phyloP scores from a whole-genome alignment of 2,113 vertebrate genomes.

The Plestiodon gilberti region DNA sequence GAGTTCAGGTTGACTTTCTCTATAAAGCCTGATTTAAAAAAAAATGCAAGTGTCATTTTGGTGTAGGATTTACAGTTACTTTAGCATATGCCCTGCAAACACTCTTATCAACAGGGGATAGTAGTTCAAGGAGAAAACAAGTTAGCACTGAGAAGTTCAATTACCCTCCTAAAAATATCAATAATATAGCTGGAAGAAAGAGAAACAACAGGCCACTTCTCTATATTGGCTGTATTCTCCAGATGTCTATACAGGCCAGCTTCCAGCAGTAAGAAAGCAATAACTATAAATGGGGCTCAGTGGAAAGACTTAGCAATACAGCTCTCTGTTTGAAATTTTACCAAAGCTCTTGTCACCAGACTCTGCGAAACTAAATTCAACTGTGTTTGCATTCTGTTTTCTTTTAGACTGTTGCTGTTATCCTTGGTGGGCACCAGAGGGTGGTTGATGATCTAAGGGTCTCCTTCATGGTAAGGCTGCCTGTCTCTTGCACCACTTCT shows the following conservation, averaged over 20 bases:
- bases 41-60: conserved; percentile 67
- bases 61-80: conserved; percentile 69
- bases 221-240: conserved; percentile 85
- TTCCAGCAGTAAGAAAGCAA: conserved; percentile 78
- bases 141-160: conserved; percentile 75
- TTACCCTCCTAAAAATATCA: conserved; percentile 78
- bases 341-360: conserved; percentile 48
- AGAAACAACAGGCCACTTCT: conserved; percentile 80
- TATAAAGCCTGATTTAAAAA: conserved; percentile 55
- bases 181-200: conserved; percentile 81
- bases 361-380: conserved; percentile 34
- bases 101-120: conserved; percentile 66
- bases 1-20: conserved; percentile 36
- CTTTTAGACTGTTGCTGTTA: conserved; percentile 58
- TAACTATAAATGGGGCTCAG: conserved; percentile 78
- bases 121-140: conserved; percentile 75
- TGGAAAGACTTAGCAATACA: conserved; percentile 66
- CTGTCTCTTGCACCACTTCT: conserved; percentile 34
- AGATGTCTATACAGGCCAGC: conserved; percentile 78
- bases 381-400: conserved; percentile 61
- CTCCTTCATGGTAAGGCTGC: conserved; percentile 42
- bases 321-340: conserved; percentile 62
- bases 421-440: conserved; percentile 52
- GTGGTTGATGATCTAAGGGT: conserved; percentile 44
- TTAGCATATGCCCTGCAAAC: conserved; percentile 67